Base-by-base conservation (phyloP, 2,797 vertebrate species). In the Sebastes oblongus region DNA sequence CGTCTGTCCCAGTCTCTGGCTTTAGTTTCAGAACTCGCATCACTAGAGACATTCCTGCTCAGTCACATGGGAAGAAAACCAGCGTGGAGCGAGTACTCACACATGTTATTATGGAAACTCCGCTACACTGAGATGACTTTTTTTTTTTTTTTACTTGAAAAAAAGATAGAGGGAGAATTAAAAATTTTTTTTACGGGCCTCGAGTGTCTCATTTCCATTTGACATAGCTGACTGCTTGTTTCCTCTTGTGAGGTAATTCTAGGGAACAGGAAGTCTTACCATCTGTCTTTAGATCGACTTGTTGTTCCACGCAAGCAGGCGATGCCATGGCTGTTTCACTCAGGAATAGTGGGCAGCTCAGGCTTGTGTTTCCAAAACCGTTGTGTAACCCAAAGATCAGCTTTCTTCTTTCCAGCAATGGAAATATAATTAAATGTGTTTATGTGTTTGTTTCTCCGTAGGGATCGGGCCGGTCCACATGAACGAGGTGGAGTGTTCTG, bases 381-480 rank as follows among this genome's bases (percentile, higher is more conserved):
- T 46, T 39, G 36, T 58, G 16, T 69, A 52, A 84, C 30, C 27
- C 42, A 58, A 68, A 59, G 5, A 76, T 78, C 59, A 68, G 8
- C 32, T 72, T 20, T 81, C 29, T 60, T 60, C 10, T 68, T 12
- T 66, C 56, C n/a, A 60, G 5, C 11, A 32, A 69, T 24, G 34
- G 12, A 64, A 72, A 69, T 7, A 24, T 8, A 16, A 3, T 42
- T 6, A 42, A 20, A 61, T 32, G 6, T 6, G 20, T 14, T 73
- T 1, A 5, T 80, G 36, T 59, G 55, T 74, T 81, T 71, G 24
- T 83, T n/a, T 80, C 6, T 58, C 34, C 12, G 25, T 50, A 98
- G 97, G 97, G 16, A 98, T 98, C 59, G 98, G 98, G 2, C 95
- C 96, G 0, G 98, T 99, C 78, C 98, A 99, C 81, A 97, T 99